These are phyloP conservation scores for Petrocephalus sullivani DNA, from an alignment of 2,797 vertebrate species.

Conservation along the genomic window DNA sequence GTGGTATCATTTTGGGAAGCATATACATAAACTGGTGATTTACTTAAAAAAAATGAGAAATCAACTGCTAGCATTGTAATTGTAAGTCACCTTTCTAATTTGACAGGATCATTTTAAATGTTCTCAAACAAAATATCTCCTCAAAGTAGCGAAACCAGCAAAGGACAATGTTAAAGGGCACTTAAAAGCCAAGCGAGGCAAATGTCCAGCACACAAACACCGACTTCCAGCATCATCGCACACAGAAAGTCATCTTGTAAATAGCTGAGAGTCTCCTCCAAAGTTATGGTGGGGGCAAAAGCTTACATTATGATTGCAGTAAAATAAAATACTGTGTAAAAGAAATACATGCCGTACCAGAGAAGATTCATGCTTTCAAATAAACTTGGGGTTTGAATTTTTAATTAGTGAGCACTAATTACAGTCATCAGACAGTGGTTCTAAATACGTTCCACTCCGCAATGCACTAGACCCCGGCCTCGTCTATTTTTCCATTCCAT, in stretches of 20 bases:
- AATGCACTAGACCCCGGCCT: conserved; percentile 79
- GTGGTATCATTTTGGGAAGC: neutral
- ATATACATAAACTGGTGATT: neutral
- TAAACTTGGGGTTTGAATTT: conserved; percentile 99
- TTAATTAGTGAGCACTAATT: conserved; percentile 99
- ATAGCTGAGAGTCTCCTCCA: conserved; percentile 71
- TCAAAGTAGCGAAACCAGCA: neutral
- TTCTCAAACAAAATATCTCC: neutral
- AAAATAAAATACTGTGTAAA: conserved; percentile 99
- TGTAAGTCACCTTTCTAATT: neutral
- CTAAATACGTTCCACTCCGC: conserved; percentile 94
- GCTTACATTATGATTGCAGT: conserved; percentile 80
- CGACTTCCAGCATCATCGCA: neutral
- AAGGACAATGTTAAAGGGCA: neutral
- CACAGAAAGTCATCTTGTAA: conserved; percentile 57
- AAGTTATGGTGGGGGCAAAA: conserved; percentile 51
- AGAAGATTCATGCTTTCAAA: conserved; percentile 99
- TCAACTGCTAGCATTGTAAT: neutral
- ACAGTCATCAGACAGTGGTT: conserved; percentile 98
- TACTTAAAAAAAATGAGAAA: neutral
- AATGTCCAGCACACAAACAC: neutral
- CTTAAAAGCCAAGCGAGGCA: neutral
- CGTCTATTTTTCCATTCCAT: conserved; percentile 99
- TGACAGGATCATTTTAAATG: neutral
- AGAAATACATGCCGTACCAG: conserved; percentile 91